These are phyloP conservation scores for Dusona sp. DNA, from an alignment of 2,888 invertebrate species.

Conservation along the genomic window DNA sequence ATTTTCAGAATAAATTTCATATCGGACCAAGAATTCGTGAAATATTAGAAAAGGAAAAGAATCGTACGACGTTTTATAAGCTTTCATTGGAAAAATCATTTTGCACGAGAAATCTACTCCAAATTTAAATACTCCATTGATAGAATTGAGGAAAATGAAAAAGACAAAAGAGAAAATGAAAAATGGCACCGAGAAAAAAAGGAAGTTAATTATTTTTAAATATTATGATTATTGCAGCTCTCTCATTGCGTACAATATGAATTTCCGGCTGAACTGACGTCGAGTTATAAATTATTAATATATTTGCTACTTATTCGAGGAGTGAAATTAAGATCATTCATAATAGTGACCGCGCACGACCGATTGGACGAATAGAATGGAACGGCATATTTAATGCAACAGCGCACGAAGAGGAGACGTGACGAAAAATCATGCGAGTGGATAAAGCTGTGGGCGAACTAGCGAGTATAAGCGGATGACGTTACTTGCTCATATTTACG, in stretches of 20 bases:
- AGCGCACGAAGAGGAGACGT: slow-evolving; percentile 27
- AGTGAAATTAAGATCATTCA: background rate
- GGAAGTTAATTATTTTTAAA: background rate
- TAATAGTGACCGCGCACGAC: background rate
- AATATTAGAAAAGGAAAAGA: too few species aligned
- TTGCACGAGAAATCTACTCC: background rate
- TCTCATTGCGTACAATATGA: background rate
- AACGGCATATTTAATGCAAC: slow-evolving; percentile 1
- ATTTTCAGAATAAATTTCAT: background rate
- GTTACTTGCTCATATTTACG: slow-evolving; percentile 56
- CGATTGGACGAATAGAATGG: background rate
- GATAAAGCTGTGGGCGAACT: slow-evolving; percentile 60
- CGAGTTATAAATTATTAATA: background rate
- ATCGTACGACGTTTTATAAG: background rate
- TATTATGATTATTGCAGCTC: background rate
- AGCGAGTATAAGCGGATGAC: slow-evolving; percentile 33
- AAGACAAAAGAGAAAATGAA: background rate
- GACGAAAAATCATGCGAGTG: slow-evolving; percentile 57
- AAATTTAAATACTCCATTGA: background rate
- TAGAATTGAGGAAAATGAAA: background rate
- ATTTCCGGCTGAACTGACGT: background rate
- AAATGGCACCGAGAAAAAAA: background rate
- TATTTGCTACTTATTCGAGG: background rate
- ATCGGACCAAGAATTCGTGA: background rate
- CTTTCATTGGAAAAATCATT: background rate